Base-by-base conservation (phyloP, 2,888 invertebrate species). In the Hirtodrosophila cameraria region DNA sequence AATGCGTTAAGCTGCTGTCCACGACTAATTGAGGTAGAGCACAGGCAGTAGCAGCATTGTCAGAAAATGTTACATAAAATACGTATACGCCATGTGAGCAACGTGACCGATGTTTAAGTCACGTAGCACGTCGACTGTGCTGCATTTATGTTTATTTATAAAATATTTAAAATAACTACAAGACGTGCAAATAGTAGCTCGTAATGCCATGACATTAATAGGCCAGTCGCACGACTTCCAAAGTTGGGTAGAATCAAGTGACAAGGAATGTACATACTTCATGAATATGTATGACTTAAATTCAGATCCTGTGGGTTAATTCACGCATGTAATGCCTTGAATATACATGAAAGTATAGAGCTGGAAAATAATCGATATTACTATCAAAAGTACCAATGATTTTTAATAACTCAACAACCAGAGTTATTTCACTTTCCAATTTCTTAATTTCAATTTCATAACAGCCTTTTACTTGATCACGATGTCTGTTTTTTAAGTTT, bases 131-230 rank as follows among this genome's bases (percentile, higher is more conserved):
- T 38, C 16, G 45, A 9, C 33, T 35, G 30, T 45, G 42, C 59
- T 69, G 75, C 79, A 63, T 72, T 75, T 82, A 59, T 75, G 82
- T 75, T 69, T 85, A 75, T 79, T 79, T 75, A 80, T 81, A 67
- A 82, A 85, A 72, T 85, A 81, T 81, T 85, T 82, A 78, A 82
- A 85, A 61, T 78, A 64, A 62, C 61, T 45, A 67, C 83, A 82
- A 82, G 72, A 85, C 85, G 80, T 80, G 80, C 75, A 75, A 85
- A 75, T 78, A 61, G 79, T 78, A 61, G 79, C 75, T 45, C 39
- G 27, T 41, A 38, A 46, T 42, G 48, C 42, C 52, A 41, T 76
- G 69, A 70, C 78, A 84, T 80, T 73, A 65, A 42, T 62, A 52
- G 53, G 50, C 54, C 55, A 59, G 39, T 31, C 31, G 25, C 28